Percentiles rank a stretch among this genome's conserved stretches.
phyloP scores from a whole-genome alignment of 1,140 invertebrate genomes.

The Scaptomyza graminum region DNA sequence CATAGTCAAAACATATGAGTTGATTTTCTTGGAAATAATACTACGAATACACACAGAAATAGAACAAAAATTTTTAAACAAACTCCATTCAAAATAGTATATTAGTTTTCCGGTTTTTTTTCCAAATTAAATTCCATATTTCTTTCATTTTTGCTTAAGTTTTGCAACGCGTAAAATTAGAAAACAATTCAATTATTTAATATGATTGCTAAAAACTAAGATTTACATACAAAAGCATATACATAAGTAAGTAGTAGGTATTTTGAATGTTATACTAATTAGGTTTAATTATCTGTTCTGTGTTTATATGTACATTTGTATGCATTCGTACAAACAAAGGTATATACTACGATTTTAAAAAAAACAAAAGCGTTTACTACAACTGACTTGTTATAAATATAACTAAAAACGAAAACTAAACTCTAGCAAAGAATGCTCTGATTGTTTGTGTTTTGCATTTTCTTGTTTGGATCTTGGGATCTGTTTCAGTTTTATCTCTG shows the following conservation, averaged over 20 bases:
- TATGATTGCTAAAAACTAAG: slow-evolving; percentile 56
- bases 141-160: slow-evolving; percentile 52
- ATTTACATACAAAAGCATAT: slow-evolving; percentile 50
- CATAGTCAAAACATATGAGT: slow-evolving; percentile 51
- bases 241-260: slow-evolving; percentile 35
- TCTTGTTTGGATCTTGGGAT: slow-evolving; percentile 20
- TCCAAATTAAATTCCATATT: slow-evolving; percentile 39
- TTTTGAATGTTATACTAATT: slow-evolving; percentile 24
- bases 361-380: slow-evolving; percentile 61
- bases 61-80: slow-evolving; percentile 38
- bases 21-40: slow-evolving; percentile 74
- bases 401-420: slow-evolving; percentile 65
- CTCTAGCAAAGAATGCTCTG: slow-evolving; percentile 67
- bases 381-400: slow-evolving; percentile 71
- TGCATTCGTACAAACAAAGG: slow-evolving; percentile 56
- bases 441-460: slow-evolving; percentile 37
- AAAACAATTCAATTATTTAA: slow-evolving; percentile 81
- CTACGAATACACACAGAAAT: slow-evolving; percentile 67
- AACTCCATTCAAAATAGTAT: slow-evolving; percentile 49
- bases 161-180: slow-evolving; percentile 77
- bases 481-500: slow-evolving; percentile 19
- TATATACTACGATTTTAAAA: slow-evolving; percentile 24
- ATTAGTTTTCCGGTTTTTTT: not conserved
- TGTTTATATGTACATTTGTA: slow-evolving; percentile 70
- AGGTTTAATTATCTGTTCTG: slow-evolving; percentile 37